These are phyloP conservation scores for Rhodophaea formosa DNA, from an alignment of 2,888 invertebrate species.

Conservation along the genomic window DNA sequence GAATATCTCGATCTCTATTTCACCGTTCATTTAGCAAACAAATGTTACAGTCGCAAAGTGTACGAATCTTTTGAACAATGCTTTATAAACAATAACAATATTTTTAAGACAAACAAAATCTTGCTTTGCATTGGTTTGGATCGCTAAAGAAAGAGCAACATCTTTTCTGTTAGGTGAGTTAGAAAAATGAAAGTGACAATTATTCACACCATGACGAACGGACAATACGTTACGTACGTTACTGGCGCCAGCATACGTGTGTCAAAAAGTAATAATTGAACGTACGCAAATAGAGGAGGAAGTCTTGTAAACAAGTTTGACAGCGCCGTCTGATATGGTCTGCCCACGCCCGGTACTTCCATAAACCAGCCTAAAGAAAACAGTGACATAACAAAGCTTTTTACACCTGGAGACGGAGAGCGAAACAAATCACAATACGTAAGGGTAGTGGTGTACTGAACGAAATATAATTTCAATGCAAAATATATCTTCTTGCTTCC, in stretches of 20 bases:
- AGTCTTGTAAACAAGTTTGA: constrained; percentile 69
- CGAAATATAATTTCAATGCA: no score
- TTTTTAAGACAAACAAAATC: no score
- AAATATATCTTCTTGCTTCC: no score
- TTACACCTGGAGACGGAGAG: background rate
- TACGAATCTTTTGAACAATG: no score
- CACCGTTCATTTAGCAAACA: no score
- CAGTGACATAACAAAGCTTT: constrained; percentile 33
- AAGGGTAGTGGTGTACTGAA: background rate
- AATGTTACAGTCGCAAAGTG: no score
- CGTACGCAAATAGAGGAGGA: constrained; percentile 59
- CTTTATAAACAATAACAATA: no score
- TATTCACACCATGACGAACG: constrained; percentile 31
- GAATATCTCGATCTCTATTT: no score
- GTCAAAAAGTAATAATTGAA: constrained; percentile 53
- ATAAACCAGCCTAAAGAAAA: constrained; percentile 47
- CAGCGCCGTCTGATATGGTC: constrained; percentile 50
- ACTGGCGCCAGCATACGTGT: constrained; percentile 51
- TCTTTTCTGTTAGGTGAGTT: background rate
- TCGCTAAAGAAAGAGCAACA: background rate
- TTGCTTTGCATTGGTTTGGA: no score
- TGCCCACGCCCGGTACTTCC: constrained; percentile 53
- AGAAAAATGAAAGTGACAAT: constrained; percentile 7
- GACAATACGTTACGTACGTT: constrained; percentile 37
- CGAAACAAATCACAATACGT: background rate